Evolutionary conservation across 2,797 vertebrate species (phyloP).

Genomic region (Leptatherina wallacei): DNA sequence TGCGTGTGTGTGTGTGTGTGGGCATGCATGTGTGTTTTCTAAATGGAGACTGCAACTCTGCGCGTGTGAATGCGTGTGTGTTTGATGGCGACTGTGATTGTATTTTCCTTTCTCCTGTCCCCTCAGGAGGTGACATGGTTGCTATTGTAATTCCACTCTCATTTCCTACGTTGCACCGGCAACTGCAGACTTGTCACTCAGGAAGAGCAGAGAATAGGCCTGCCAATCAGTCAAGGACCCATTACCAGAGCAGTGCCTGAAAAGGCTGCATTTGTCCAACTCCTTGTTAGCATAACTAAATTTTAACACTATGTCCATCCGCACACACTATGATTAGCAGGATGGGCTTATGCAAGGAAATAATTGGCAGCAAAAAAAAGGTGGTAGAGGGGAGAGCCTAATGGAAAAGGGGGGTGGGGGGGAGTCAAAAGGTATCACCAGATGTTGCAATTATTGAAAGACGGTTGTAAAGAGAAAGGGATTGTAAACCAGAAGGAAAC

Average conservation of each 20-base stretch:
- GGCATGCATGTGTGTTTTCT: conserved; percentile 25
- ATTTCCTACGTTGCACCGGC: conserved; percentile 76
- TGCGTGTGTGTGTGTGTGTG: conserved; percentile 33
- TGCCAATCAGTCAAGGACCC: conserved; percentile 81
- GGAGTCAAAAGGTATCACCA: conserved; percentile 15
- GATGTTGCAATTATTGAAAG: conserved; percentile 39
- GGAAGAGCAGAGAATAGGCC: conserved; percentile 75
- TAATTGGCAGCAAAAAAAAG: conserved; percentile 32
- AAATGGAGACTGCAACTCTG: conserved; percentile 44
- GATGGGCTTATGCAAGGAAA: conserved; percentile 25
- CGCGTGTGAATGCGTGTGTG: conserved; percentile 40
- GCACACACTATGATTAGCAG: conserved; percentile 52
- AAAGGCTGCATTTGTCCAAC: conserved; percentile 42
- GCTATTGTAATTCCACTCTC: conserved; percentile 85
- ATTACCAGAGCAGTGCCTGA: conserved; percentile 64
- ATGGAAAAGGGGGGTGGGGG: conserved; percentile 38
- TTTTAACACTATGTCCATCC: conserved; percentile 67
- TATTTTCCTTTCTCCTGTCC: conserved; percentile 78
- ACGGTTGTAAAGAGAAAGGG: conserved; percentile 6
- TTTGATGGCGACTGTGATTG: conserved; percentile 77
- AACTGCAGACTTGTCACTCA: conserved; percentile 81
- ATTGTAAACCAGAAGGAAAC: neutral
- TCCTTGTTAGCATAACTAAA: conserved; percentile 76
- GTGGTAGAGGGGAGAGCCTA: conserved; percentile 28
- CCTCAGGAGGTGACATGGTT: conserved; percentile 81